Evolutionary conservation across 2,888 invertebrate genomes (phyloP).

Genomic region (Leptinotarsa juncta): DNA sequence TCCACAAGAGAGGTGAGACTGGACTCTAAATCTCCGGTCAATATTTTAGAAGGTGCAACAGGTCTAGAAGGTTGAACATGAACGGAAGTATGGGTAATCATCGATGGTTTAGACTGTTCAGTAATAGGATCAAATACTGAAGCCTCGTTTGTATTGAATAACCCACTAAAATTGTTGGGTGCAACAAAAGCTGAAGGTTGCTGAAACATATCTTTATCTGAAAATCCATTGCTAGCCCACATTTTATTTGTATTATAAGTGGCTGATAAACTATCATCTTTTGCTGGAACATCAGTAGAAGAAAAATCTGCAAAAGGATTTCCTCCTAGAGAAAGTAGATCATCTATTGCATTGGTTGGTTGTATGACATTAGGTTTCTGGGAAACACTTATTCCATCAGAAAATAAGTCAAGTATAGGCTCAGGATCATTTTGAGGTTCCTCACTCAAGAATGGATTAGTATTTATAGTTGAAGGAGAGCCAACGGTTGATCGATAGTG

Average conservation of each 20-base stretch:
- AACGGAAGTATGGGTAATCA: conserved; percentile 57
- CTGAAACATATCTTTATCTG: conserved; percentile 44
- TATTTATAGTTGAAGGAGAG: conserved; percentile 78
- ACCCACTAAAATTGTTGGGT: conserved; percentile 66
- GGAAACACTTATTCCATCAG: conserved; percentile 66
- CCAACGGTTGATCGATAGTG: conserved; percentile 92
- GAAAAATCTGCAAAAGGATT: conserved; percentile 91
- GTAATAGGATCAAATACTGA: conserved; percentile 71
- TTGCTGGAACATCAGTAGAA: conserved; percentile 50
- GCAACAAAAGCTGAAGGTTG: conserved; percentile 43
- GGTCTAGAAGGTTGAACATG: conserved; percentile 53
- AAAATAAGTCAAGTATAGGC: conserved; percentile 86
- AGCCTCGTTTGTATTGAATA: conserved; percentile 67
- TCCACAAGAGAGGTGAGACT: conserved; percentile 94
- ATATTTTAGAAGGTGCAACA: conserved; percentile 69
- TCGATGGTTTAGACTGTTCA: conserved; percentile 49
- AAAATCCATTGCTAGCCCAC: conserved; percentile 61
- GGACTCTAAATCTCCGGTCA: conserved; percentile 94
- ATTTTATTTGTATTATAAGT: conserved; percentile 54
- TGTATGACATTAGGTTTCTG: conserved; percentile 36
- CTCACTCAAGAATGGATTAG: conserved; percentile 86
- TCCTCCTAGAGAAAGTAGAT: conserved; percentile 75
- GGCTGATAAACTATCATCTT: conserved; percentile 55
- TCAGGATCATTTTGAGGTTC: conserved; percentile 60
- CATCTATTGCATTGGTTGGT: conserved; percentile 78